Evolutionary conservation across 2,797 vertebrate species (phyloP).

Genomic region (Gadopsis marmoratus): DNA sequence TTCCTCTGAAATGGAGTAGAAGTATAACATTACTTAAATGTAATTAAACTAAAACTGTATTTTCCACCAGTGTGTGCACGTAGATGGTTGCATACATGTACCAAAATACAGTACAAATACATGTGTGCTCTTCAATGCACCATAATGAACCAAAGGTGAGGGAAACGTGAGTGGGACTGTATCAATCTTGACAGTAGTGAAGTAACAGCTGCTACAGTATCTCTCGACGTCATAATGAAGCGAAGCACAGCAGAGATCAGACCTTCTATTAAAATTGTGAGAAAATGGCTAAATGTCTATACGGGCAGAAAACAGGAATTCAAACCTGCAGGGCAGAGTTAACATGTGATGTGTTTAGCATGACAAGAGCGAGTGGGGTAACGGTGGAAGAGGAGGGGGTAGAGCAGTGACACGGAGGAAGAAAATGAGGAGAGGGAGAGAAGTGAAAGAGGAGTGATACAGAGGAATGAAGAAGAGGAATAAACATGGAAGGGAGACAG

Average conservation of each 20-base stretch:
- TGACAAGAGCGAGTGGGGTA: not conserved
- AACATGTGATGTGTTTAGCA: not conserved
- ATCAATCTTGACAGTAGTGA: slow-evolving; percentile 2
- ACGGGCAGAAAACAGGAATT: not conserved
- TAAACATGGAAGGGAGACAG: not conserved
- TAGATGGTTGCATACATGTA: not conserved
- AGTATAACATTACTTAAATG: not conserved
- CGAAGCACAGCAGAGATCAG: not conserved
- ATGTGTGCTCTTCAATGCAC: not conserved
- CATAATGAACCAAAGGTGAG: not conserved
- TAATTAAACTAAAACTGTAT: too few species aligned
- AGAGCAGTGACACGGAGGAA: not conserved
- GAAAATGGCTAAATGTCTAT: not conserved
- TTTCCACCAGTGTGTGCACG: not conserved
- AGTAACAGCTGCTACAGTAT: slow-evolving; percentile 15
- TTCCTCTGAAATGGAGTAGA: not conserved
- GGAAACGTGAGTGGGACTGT: not conserved
- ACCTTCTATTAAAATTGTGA: not conserved
- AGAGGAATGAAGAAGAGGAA: not conserved
- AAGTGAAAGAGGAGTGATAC: not conserved
- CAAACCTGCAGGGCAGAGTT: not conserved
- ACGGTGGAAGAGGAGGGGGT: not conserved
- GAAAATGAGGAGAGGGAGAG: not conserved
- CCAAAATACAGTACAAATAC: not conserved
- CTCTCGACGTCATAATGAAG: not conserved